These are phyloP conservation scores for Leptosomus discolor DNA, from an alignment of 2,113 vertebrate genomes.

Conservation along the genomic window DNA sequence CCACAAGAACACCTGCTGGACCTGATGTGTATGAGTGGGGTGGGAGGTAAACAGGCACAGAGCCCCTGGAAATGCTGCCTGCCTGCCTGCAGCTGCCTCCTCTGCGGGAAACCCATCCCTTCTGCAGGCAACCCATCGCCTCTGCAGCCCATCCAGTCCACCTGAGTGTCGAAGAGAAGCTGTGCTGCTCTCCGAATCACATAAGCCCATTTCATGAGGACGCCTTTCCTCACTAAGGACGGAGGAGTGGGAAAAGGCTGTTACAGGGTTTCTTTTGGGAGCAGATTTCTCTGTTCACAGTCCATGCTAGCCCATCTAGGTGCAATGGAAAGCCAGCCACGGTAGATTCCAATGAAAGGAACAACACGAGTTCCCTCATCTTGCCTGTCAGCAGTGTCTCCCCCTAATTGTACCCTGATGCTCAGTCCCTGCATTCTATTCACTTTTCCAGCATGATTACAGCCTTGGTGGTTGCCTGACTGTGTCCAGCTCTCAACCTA, in stretches of 20 bases:
- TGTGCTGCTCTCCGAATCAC: background rate
- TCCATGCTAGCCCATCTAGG: background rate
- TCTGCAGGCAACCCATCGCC: background rate
- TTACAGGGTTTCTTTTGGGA: background rate
- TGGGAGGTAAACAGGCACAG: background rate
- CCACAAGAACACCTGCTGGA: background rate
- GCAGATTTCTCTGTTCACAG: background rate
- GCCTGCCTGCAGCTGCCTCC: background rate
- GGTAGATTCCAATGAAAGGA: background rate
- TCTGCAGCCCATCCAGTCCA: background rate
- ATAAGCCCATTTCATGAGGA: background rate
- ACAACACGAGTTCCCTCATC: background rate
- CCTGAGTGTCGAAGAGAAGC: background rate
- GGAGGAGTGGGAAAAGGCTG: background rate
- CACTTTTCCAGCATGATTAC: background rate
- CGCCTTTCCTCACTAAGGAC: background rate
- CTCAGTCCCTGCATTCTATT: background rate
- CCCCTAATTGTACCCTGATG: background rate
- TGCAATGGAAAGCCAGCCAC: background rate
- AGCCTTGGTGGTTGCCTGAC: background rate
- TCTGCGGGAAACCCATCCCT: background rate
- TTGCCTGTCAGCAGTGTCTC: background rate
- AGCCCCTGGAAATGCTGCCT: background rate
- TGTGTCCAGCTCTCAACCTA: background rate
- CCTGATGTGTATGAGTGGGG: background rate